These are phyloP conservation scores for Ceratosolen solmsi DNA, from an alignment of 1,140 invertebrate species.

Conservation along the genomic window DNA sequence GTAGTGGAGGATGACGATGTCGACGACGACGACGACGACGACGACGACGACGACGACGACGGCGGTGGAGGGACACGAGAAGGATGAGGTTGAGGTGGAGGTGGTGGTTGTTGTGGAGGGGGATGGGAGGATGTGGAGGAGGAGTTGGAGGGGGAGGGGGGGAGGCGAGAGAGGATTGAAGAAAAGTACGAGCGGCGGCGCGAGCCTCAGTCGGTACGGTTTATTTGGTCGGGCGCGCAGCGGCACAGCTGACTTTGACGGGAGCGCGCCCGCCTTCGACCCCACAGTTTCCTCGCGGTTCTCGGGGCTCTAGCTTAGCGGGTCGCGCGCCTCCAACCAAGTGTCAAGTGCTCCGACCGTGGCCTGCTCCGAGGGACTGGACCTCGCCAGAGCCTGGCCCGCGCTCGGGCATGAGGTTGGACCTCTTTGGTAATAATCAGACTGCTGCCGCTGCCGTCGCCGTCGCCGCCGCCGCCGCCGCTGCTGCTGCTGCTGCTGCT, in stretches of 20 bases:
- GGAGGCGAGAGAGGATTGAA: neutral
- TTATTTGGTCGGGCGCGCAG: slow-evolving; percentile 51
- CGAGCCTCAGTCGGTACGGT: slow-evolving; percentile 29
- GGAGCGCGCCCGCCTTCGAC: slow-evolving; percentile 36
- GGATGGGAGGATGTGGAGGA: neutral
- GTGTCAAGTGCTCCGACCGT: neutral
- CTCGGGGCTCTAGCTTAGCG: too few species aligned
- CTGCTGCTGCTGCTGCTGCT: neutral
- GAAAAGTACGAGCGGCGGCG: slow-evolving; percentile 26
- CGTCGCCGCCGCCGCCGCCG: too few species aligned
- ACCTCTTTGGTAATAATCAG: neutral
- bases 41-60: too few species aligned
- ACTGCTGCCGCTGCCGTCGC: too few species aligned
- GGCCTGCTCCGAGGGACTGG: neutral
- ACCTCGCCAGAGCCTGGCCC: neutral
- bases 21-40: too few species aligned
- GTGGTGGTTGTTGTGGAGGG: too few species aligned
- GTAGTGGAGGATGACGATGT: too few species aligned
- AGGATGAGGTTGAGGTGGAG: too few species aligned
- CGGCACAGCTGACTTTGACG: slow-evolving; percentile 59
- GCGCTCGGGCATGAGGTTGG: neutral
- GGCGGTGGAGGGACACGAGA: too few species aligned
- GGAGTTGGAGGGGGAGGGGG: neutral
- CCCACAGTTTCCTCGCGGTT: neutral
- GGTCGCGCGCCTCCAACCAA: too few species aligned